phyloP scores from a whole-genome alignment of 1,140 invertebrate genomes.

The Pararge aegeria region DNA sequence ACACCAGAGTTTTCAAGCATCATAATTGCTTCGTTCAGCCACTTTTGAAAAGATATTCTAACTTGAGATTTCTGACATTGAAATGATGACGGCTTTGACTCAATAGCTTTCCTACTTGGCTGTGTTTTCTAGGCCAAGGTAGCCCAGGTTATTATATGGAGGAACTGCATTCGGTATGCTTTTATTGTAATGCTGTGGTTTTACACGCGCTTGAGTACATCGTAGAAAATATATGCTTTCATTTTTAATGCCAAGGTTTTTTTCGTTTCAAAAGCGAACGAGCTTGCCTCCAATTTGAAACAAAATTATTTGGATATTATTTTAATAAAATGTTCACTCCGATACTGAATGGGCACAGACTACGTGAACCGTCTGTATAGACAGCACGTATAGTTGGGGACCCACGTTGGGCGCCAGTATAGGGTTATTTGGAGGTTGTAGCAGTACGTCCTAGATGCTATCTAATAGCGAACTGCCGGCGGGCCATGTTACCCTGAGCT shows the following conservation, averaged over 20 bases:
- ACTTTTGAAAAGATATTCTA: slow-evolving; percentile 9
- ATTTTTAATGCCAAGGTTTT: slow-evolving; percentile 9
- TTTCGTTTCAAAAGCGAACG: neutral
- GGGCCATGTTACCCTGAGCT: too few species aligned
- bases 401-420: too few species aligned
- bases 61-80: slow-evolving; percentile 10
- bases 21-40: slow-evolving; percentile 11
- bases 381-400: too few species aligned
- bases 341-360: neutral
- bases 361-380: neutral
- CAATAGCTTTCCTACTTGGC: slow-evolving; percentile 1
- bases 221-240: slow-evolving; percentile 1
- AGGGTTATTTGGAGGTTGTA: too few species aligned
- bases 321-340: neutral
- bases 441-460: too few species aligned
- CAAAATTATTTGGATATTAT: neutral
- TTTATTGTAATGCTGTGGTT: slow-evolving; percentile 6
- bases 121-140: slow-evolving; percentile 6
- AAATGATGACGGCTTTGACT: slow-evolving; percentile 9
- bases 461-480: too few species aligned
- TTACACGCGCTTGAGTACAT: slow-evolving; percentile 1
- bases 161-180: slow-evolving; percentile 3
- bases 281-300: neutral
- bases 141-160: slow-evolving; percentile 1
- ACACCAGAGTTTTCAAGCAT: slow-evolving; percentile 1